phyloP scores from a whole-genome alignment of 2,797 vertebrate genomes.

The Capromys pilorides region DNA sequence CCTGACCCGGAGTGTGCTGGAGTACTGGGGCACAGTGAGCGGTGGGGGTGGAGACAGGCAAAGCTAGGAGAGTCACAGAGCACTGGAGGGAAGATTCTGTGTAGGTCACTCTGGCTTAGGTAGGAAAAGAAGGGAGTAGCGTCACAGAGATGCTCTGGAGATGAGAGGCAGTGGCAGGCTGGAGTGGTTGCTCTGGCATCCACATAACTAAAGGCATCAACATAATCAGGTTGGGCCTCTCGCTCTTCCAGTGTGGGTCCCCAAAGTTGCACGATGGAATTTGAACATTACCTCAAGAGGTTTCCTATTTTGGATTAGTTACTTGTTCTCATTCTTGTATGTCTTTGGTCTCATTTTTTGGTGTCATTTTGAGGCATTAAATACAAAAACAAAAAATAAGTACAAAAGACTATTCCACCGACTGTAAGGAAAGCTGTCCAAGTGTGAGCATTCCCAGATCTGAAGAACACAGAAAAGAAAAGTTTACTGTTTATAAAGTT shows the following conservation, averaged over 20 bases:
- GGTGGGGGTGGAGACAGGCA: neutral
- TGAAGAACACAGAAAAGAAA: constrained; percentile 98
- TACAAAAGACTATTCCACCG: constrained; percentile 37
- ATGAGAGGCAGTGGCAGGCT: neutral
- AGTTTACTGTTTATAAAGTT: constrained; percentile 99
- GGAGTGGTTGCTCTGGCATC: neutral
- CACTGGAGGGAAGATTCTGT: neutral
- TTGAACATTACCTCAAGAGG: constrained; percentile 77
- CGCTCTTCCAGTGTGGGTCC: neutral
- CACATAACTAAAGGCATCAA: neutral
- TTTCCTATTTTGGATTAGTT: constrained; percentile 77
- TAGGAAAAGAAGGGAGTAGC: too few relatives aligned
- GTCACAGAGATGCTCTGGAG: neutral
- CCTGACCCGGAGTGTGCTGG: neutral
- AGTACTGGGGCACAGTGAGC: neutral
- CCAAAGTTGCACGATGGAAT: constrained; percentile 85
- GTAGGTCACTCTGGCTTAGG: too few relatives aligned
- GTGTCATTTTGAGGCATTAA: constrained; percentile 60
- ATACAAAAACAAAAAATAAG: neutral
- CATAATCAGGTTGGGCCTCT: neutral
- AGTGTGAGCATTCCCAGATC: constrained; percentile 98
- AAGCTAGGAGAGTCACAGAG: neutral
- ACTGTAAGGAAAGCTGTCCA: constrained; percentile 91
- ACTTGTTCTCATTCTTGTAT: constrained; percentile 67
- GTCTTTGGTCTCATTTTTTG: constrained; percentile 59